Evolutionary conservation across 2,797 vertebrate species (phyloP).

Genomic region (Dromococcyx pavoninus): DNA sequence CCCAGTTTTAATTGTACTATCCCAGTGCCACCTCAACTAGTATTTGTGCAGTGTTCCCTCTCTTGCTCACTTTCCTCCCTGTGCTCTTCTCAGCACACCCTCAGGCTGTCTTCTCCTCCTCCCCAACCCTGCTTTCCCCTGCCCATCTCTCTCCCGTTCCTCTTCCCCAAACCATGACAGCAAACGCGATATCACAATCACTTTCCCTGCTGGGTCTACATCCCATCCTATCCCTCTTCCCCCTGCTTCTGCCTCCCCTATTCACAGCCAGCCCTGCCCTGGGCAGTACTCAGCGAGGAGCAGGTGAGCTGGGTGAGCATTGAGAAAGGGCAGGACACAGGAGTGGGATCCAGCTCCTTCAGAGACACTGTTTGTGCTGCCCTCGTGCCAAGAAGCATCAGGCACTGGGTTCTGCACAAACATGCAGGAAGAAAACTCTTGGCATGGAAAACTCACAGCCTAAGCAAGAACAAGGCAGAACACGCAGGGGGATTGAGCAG

Average conservation of each 20-base stretch:
- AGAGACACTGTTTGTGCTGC: background rate
- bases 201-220: rapidly evolving
- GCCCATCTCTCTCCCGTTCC: background rate
- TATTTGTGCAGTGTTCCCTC: background rate
- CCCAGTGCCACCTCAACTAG: background rate
- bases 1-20: background rate
- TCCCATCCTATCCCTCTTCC: background rate
- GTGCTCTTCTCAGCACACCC: background rate
- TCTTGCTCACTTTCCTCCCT: background rate
- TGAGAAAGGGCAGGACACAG: background rate
- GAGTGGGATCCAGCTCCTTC: background rate
- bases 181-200: rapidly evolving
- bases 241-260: background rate
- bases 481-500: background rate
- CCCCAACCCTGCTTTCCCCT: background rate
- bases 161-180: background rate
- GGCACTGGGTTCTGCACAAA: background rate
- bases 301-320: rapidly evolving
- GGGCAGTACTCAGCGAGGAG: background rate
- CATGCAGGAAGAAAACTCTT: background rate
- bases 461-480: background rate
- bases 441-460: background rate
- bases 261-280: background rate
- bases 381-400: background rate
- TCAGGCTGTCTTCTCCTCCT: background rate